Conservation (phyloP, 2,113 vertebrate genomes). For the Microtus oregoni region DNA sequence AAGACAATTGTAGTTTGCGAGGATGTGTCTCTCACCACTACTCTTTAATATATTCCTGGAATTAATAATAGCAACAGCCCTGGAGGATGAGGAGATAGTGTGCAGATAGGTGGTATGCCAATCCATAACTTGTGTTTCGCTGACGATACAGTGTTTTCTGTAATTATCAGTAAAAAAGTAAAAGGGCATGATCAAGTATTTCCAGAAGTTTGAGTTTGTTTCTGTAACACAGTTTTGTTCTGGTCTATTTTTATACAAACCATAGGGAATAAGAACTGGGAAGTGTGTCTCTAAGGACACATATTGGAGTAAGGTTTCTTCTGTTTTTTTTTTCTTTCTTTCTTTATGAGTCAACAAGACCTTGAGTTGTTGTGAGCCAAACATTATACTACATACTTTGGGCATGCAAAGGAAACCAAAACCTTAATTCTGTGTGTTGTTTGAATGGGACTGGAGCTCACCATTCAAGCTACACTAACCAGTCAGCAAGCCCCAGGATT, state of each 20-base stretch:
- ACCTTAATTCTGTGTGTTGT: not conserved
- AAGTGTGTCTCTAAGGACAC: constrained; percentile 73
- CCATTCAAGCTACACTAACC: not conserved
- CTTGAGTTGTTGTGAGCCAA: constrained; percentile 40
- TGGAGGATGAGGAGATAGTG: too few species aligned
- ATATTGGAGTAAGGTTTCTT: constrained; percentile 42
- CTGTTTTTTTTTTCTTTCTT: constrained; percentile 11
- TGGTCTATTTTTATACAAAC: constrained; percentile 74
- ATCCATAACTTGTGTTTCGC: too few species aligned
- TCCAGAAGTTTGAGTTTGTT: constrained; percentile 71
- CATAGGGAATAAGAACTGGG: constrained; percentile 62
- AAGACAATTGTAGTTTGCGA: too few species aligned
- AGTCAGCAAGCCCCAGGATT: too few species aligned
- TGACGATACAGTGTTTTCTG: not conserved
- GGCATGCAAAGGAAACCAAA: constrained; percentile 19
- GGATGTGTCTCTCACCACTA: too few species aligned
- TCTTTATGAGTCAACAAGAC: constrained; percentile 63
- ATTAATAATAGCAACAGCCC: too few species aligned
- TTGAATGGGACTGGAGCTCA: not conserved
- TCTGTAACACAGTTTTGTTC: constrained; percentile 70
- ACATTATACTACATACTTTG: not conserved
- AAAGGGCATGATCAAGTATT: constrained; percentile 57
- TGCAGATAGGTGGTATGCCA: too few species aligned
- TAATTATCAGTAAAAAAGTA: constrained; percentile 48
- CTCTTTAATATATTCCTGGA: too few species aligned